Conservation (phyloP, 2,113 vertebrate species). For the Oriolus oriolus region DNA sequence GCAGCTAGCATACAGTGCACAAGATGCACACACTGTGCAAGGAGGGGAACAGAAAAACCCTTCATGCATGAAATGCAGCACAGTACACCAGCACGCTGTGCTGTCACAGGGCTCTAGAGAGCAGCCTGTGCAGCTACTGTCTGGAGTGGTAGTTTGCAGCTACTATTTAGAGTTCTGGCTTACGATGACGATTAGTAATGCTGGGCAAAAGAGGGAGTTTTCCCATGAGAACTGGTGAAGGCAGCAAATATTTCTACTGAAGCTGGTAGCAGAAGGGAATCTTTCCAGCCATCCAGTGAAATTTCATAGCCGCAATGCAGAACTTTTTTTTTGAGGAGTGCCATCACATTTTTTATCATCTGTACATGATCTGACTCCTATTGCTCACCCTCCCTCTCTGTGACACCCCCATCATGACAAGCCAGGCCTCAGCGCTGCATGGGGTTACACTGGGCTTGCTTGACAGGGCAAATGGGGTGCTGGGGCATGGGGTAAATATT, state of each 20-base stretch:
- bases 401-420: not conserved
- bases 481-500: rapidly evolving
- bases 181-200: not conserved
- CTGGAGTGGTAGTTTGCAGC: not conserved
- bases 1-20: not conserved
- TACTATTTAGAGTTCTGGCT: not conserved
- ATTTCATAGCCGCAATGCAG: not conserved
- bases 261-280: not conserved
- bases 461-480: rapidly evolving
- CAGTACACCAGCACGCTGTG: not conserved
- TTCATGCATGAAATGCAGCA: not conserved
- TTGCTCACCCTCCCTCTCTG: rapidly evolving
- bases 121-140: not conserved
- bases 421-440: rapidly evolving
- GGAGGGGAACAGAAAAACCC: not conserved
- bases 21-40: not conserved
- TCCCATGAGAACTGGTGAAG: not conserved
- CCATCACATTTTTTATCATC: not conserved
- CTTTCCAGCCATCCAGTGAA: not conserved
- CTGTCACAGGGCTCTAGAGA: not conserved
- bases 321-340: not conserved
- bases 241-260: not conserved
- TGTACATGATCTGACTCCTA: not conserved
- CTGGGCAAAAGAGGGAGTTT: not conserved
- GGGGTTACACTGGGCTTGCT: not conserved